phyloP scores from a whole-genome alignment of 2,113 vertebrate genomes.

The Cinclus mexicanus region DNA sequence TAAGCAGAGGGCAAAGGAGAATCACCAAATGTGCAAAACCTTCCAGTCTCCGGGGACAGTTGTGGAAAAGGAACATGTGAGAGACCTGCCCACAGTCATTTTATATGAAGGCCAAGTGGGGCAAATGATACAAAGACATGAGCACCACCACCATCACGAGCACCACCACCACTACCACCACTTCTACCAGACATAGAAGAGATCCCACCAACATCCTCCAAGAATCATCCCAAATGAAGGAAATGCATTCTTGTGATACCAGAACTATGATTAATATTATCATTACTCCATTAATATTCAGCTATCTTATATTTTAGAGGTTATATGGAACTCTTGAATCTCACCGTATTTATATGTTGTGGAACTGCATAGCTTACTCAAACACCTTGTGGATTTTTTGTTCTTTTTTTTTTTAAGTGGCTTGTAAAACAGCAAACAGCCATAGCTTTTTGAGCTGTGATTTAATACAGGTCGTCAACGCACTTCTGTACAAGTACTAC shows the following conservation, averaged over 20 bases:
- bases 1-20: slow-evolving; percentile 91
- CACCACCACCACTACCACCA: slow-evolving; percentile 99
- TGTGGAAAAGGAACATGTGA: slow-evolving; percentile 87
- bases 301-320: slow-evolving; percentile 75
- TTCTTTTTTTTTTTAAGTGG: slow-evolving; percentile 25
- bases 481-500: slow-evolving; percentile 53
- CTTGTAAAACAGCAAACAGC: slow-evolving; percentile 50
- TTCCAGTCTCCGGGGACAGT: slow-evolving; percentile 78
- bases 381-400: slow-evolving; percentile 55
- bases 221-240: slow-evolving; percentile 63
- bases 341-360: slow-evolving; percentile 78
- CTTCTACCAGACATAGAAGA: slow-evolving; percentile 93
- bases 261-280: slow-evolving; percentile 70
- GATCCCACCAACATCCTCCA: not conserved
- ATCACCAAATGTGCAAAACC: slow-evolving; percentile 80
- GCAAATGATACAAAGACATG: slow-evolving; percentile 93
- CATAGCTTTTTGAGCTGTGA: slow-evolving; percentile 49
- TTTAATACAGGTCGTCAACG: slow-evolving; percentile 28
- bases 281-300: slow-evolving; percentile 77
- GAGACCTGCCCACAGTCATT: slow-evolving; percentile 86
- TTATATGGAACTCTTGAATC: slow-evolving; percentile 71
- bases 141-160: slow-evolving; percentile 97
- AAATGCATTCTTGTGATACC: slow-evolving; percentile 23
- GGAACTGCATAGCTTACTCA: slow-evolving; percentile 68
- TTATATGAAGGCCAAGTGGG: slow-evolving; percentile 89